phyloP scores from a whole-genome alignment of 1,140 invertebrate genomes.

The Cotesia glomerata region DNA sequence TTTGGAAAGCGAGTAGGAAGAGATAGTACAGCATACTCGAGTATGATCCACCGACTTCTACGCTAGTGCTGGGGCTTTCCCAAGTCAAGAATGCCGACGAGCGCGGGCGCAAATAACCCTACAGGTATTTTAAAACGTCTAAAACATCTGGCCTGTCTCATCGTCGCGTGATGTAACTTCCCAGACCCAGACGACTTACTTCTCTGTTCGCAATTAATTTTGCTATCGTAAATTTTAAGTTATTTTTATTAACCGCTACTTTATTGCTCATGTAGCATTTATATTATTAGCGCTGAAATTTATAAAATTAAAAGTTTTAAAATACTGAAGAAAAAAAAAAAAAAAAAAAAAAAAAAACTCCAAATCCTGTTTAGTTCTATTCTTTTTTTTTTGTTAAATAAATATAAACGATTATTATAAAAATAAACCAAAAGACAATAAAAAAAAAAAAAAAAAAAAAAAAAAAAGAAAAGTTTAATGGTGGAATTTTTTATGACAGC shows the following conservation, averaged over 20 bases:
- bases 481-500: background rate
- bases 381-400: no score
- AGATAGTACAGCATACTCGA: background rate
- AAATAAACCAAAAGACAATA: background rate
- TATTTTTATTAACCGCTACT: background rate
- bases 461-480: background rate
- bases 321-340: no score
- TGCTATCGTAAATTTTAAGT: background rate
- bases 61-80: conserved; percentile 36
- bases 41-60: conserved; percentile 11
- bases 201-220: background rate
- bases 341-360: no score
- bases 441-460: background rate
- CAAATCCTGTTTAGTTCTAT: no score
- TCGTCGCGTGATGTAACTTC: conserved; percentile 30
- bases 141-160: conserved; percentile 33
- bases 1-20: background rate
- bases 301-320: no score
- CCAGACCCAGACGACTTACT: conserved; percentile 6
- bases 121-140: conserved; percentile 35
- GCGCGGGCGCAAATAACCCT: conserved; percentile 30
- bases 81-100: conserved; percentile 31
- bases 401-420: no score
- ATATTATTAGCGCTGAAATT: no score
- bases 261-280: no score